A percentile compares a stretch with the other conserved stretches of the same genome.
Conservation (phyloP, 30 jellyfish, hydroid and myxozoan genomes). For the Turritopsis rubra region DNA sequence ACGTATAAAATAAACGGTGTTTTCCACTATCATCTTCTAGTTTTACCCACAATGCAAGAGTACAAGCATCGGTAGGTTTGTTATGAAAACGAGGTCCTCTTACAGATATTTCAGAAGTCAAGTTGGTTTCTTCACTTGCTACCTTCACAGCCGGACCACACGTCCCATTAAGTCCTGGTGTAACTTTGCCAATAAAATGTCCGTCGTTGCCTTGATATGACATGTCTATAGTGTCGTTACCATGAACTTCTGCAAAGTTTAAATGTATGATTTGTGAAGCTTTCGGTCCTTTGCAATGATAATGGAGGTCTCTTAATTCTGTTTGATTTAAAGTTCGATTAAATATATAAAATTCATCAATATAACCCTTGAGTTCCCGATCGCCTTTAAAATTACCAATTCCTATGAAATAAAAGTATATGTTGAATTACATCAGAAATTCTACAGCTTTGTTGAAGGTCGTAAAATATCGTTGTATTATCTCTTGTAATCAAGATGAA, state of each 20-base stretch:
- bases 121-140: slow-evolving; percentile 26
- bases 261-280: slow-evolving; percentile 67
- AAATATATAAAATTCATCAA: slow-evolving; percentile 79
- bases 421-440: neutral
- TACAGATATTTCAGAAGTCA: slow-evolving; percentile 43
- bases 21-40: slow-evolving; percentile 73
- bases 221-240: slow-evolving; percentile 51
- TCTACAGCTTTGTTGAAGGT: slow-evolving; percentile 1
- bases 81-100: slow-evolving; percentile 66
- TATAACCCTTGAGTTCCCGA: slow-evolving; percentile 71
- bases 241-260: slow-evolving; percentile 40
- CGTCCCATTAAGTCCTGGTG: slow-evolving; percentile 61
- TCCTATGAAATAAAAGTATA: slow-evolving; percentile 24
- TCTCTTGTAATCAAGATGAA: too few relatives aligned
- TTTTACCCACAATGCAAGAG: slow-evolving; percentile 78
- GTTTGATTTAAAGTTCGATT: slow-evolving; percentile 55
- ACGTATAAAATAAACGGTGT: slow-evolving; percentile 70
- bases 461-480: too few relatives aligned
- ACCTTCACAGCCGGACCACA: slow-evolving; percentile 65
- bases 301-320: slow-evolving; percentile 54
- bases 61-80: slow-evolving; percentile 88
- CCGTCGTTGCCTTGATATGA: slow-evolving; percentile 89
- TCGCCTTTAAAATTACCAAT: slow-evolving; percentile 73
- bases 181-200: slow-evolving; percentile 46
- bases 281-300: slow-evolving; percentile 74